Percentiles rank a stretch among this genome's conserved stretches.
These are phyloP conservation scores for Nylanderia fulva DNA, from an alignment of 1,140 invertebrate species.

Conservation along the genomic window DNA sequence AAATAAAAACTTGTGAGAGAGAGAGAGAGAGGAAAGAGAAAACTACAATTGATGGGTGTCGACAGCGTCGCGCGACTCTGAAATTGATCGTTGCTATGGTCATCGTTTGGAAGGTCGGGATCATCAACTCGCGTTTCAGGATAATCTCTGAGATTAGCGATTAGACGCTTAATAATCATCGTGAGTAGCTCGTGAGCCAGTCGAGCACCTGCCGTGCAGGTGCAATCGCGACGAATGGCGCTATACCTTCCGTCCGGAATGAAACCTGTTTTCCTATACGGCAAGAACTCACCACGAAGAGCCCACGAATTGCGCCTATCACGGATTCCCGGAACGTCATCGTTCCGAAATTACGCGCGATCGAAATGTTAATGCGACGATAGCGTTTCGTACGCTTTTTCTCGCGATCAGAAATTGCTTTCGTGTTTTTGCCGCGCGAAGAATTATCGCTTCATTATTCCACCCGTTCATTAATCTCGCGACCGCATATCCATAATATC, in stretches of 20 bases:
- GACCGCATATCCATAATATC: not conserved
- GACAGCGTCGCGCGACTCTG: conserved; percentile 16
- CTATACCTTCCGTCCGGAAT: conserved; percentile 48
- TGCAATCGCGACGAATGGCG: conserved; percentile 69
- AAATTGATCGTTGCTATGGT: conserved; percentile 47
- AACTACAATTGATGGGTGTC: conserved; percentile 21
- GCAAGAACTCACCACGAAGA: conserved; percentile 47
- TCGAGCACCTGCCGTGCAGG: conserved; percentile 77
- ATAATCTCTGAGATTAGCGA: conserved; percentile 61
- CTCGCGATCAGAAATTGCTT: not conserved
- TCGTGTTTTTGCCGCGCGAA: conserved; percentile 18
- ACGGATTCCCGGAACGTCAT: conserved; percentile 37
- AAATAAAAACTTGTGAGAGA: not conserved
- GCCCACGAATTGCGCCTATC: conserved; percentile 42
- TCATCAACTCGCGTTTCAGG: conserved; percentile 19
- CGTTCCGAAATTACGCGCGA: conserved; percentile 33
- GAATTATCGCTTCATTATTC: conserved; percentile 58
- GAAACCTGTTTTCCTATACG: conserved; percentile 64
- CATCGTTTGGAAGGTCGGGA: conserved; percentile 9
- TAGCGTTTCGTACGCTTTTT: conserved; percentile 28
- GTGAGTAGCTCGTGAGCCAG: conserved; percentile 36
- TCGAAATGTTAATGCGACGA: conserved; percentile 43
- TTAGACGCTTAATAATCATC: conserved; percentile 68
- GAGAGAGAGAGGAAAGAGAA: not conserved
- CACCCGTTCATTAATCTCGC: conserved; percentile 52